phyloP scores from a whole-genome alignment of 2,113 vertebrate genomes.

The Calonectris borealis region DNA sequence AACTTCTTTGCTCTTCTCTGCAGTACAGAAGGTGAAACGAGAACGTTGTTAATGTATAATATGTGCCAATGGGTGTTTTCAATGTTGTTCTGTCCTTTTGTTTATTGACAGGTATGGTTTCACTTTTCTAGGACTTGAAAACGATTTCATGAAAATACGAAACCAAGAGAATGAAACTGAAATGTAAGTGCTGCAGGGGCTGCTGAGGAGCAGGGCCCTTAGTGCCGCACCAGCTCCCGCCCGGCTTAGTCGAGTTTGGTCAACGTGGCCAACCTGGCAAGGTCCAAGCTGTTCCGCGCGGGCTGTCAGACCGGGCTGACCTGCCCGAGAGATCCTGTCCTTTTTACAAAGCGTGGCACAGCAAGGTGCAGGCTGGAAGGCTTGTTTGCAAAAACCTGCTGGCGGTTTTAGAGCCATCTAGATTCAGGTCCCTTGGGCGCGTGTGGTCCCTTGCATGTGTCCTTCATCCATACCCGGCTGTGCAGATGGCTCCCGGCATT shows the following conservation, averaged over 20 bases:
- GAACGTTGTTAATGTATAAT: not conserved
- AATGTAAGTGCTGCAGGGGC: conserved; percentile 79
- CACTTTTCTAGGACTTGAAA: conserved; percentile 90
- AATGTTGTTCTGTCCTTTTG: conserved; percentile 66
- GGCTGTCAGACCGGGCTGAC: not conserved
- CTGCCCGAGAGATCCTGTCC: not conserved
- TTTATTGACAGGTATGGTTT: conserved; percentile 91
- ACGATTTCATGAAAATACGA: conserved; percentile 85
- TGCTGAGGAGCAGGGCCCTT: not conserved
- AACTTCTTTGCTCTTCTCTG: not conserved
- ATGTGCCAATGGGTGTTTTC: conserved; percentile 21
- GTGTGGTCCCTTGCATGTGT: not conserved
- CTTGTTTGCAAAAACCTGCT: not conserved
- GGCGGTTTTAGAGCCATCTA: not conserved
- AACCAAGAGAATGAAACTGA: conserved; percentile 90
- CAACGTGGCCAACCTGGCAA: not conserved
- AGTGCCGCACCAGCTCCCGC: not conserved
- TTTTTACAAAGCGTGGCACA: not conserved
- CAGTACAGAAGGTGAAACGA: not conserved
- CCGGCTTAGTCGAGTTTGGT: not conserved
- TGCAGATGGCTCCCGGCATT: not conserved
- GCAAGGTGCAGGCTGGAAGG: not conserved
- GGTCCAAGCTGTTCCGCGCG: not conserved
- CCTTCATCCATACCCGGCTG: not conserved
- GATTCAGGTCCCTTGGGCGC: not conserved